Percentiles rank a stretch among this genome's conserved stretches.
phyloP scores from a whole-genome alignment of 2,888 invertebrate species.

The Gibbula magus region DNA sequence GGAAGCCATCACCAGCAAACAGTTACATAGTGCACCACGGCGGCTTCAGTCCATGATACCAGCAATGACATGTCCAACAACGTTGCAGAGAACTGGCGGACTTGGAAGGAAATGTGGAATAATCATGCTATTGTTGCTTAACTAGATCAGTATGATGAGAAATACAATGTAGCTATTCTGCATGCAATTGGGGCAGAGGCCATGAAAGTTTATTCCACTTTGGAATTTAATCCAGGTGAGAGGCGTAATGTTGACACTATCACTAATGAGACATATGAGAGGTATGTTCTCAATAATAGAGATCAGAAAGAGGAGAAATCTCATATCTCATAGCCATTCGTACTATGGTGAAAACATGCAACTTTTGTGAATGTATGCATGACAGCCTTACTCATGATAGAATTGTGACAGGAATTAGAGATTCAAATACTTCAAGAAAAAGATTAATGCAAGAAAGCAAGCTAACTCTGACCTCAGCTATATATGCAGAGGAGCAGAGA shows the following conservation, averaged over 20 bases:
- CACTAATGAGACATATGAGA: too few species aligned
- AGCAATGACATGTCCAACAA: too few species aligned
- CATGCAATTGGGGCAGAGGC: too few species aligned
- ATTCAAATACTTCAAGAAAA: conserved; percentile 6
- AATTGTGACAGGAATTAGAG: conserved; percentile 25
- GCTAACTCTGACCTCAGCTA: conserved; percentile 25
- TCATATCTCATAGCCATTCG: conserved; percentile 30
- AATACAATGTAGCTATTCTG: too few species aligned
- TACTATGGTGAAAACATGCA: conserved; percentile 35
- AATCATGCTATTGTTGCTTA: too few species aligned
- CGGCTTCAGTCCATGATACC: conserved; percentile 51
- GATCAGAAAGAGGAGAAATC: too few species aligned
- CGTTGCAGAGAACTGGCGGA: too few species aligned
- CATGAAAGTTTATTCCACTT: conserved; percentile 31
- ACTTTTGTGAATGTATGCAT: conserved; percentile 36
- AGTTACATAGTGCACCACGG: conserved; percentile 35
- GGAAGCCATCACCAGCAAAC: conserved; percentile 42
- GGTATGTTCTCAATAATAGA: too few species aligned
- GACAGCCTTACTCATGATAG: conserved; percentile 32
- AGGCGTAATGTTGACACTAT: too few species aligned
- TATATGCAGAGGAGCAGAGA: conserved; percentile 26
- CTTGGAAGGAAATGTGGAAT: too few species aligned
- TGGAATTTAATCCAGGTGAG: too few species aligned
- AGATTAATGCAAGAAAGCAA: conserved; percentile 15
- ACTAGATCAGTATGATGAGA: too few species aligned